Evolutionary conservation across 2,797 vertebrate genomes (phyloP).

Genomic region (Notolepis coatsorum): DNA sequence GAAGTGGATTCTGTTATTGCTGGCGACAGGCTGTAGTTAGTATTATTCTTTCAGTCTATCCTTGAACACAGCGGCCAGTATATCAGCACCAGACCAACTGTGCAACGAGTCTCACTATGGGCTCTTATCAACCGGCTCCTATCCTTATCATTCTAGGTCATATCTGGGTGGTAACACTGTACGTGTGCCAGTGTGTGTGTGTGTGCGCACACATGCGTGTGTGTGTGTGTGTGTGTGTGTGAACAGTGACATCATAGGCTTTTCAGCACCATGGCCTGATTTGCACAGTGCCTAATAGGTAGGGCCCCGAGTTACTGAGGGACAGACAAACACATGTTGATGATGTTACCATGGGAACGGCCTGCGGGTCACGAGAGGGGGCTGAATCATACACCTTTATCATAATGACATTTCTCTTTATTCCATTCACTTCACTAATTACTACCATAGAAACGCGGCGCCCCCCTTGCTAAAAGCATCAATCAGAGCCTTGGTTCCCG

Average conservation of each 20-base stretch:
- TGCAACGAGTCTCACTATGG: neutral
- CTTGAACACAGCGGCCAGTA: neutral
- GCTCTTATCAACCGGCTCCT: slow-evolving; percentile 45
- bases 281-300: slow-evolving; percentile 26
- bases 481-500: no score
- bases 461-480: no score
- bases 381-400: neutral
- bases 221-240: neutral
- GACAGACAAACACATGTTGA: neutral
- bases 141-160: slow-evolving; percentile 27
- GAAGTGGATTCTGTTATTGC: neutral
- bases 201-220: slow-evolving; percentile 7
- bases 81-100: slow-evolving; percentile 4
- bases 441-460: no score
- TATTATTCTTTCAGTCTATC: neutral
- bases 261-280: slow-evolving; percentile 12
- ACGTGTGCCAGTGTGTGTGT: neutral
- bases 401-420: neutral
- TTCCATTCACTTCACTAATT: neutral
- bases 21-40: neutral
- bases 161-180: neutral
- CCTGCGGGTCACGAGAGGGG: neutral
- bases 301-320: slow-evolving; percentile 1
- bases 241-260: slow-evolving; percentile 11
- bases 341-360: slow-evolving; percentile 36